phyloP scores from a whole-genome alignment of 1,140 invertebrate genomes.

The Pararge aegeria region DNA sequence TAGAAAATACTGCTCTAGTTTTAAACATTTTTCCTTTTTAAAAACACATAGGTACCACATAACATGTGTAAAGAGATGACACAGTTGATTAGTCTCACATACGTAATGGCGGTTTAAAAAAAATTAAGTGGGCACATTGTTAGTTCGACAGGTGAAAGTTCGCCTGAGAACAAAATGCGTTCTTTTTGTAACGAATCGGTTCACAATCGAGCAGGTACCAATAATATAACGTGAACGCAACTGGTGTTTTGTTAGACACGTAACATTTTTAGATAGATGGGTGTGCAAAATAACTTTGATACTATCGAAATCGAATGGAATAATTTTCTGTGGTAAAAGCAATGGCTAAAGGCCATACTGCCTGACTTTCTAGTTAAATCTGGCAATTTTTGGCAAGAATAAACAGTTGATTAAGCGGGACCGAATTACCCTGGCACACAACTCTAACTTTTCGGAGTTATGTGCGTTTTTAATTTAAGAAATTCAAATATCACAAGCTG shows the following conservation, averaged over 20 bases:
- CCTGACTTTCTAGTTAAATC: no score
- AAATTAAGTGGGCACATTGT: slow-evolving; percentile 42
- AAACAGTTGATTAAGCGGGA: no score
- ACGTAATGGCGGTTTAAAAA: slow-evolving; percentile 32
- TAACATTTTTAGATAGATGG: slow-evolving; percentile 1
- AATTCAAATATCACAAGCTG: no score
- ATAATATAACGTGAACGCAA: slow-evolving; percentile 12
- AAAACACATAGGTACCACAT: slow-evolving; percentile 3
- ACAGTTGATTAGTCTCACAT: slow-evolving; percentile 43
- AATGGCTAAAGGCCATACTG: no score
- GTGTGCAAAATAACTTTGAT: no score
- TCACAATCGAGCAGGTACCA: slow-evolving; percentile 13
- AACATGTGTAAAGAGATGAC: slow-evolving; percentile 33
- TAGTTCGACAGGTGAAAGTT: slow-evolving; percentile 65
- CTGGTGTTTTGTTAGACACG: slow-evolving; percentile 14
- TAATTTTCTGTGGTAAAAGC: no score
- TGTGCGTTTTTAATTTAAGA: no score
- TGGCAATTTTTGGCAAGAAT: no score
- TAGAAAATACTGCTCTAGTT: no score
- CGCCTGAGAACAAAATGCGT: slow-evolving; percentile 37
- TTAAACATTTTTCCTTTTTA: neutral
- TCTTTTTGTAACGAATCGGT: slow-evolving; percentile 31
- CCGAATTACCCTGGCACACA: no score
- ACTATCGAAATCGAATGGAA: no score
- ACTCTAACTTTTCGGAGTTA: no score